Percentiles rank a stretch among this genome's conserved stretches.
Conservation (phyloP, 2,888 invertebrate genomes). For the Falcaria lacertinaria region DNA sequence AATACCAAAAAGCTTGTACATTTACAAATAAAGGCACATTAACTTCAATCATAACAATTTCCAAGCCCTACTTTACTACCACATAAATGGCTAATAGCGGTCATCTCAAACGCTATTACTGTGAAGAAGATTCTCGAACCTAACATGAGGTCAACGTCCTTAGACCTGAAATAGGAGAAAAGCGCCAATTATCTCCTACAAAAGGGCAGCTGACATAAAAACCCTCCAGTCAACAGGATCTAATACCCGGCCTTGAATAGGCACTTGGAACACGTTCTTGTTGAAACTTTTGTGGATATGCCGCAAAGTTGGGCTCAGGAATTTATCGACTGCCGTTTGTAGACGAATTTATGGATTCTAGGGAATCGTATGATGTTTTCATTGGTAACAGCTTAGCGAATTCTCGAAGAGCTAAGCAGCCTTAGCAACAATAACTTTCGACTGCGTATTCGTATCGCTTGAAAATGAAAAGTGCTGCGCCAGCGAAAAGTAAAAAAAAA, state of each 20-base stretch:
- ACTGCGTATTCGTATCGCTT: no score
- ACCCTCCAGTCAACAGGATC: conserved; percentile 2
- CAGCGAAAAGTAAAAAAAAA: no score
- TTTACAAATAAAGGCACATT: not conserved
- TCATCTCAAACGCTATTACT: not conserved
- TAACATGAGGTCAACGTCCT: conserved; percentile 3
- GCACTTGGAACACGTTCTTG: not conserved
- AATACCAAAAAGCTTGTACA: not conserved
- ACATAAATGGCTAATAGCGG: not conserved
- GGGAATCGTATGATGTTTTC: no score
- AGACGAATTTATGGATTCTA: no score
- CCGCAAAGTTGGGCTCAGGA: not conserved
- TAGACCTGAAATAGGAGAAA: conserved; percentile 9
- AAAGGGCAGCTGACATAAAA: conserved; percentile 9
- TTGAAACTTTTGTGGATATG: not conserved
- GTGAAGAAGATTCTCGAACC: not conserved
- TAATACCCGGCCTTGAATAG: not conserved
- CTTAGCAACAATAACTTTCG: no score
- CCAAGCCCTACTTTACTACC: not conserved
- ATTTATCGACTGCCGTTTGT: not conserved
- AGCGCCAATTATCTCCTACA: conserved; percentile 7
- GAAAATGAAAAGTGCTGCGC: no score
- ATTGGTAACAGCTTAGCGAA: no score
- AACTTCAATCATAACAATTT: not conserved
- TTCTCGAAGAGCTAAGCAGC: no score